Base-by-base conservation (phyloP, 1,140 invertebrate species). In the Drosophila sproati region DNA sequence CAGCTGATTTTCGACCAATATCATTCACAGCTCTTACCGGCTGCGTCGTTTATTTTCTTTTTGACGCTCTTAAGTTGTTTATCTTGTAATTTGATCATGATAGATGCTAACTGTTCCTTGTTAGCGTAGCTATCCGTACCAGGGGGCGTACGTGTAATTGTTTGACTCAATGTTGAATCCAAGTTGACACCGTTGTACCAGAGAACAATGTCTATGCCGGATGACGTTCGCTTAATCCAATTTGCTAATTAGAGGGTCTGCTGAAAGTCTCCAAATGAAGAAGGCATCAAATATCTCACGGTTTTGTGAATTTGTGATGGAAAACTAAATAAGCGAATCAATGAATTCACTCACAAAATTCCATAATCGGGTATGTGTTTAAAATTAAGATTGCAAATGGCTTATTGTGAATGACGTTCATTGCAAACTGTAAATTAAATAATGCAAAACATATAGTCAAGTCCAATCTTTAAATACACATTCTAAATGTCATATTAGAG, bases 101-200 rank as follows among this genome's bases (percentile, higher is more conserved):
- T 41, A 73, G 48, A 68, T 20, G 64, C 71, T 68, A 68, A 73
- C 50, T 61, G 50, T 47, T 55, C 34, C 45, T 41, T 43, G 37
- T 31, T 7, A 7, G 32, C 54, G 70, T 73, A 47, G 47, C 63
- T 55, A 52, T 43, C n/a, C 56, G 56, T 74, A 55, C 56, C 64
- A 55, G 64, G 64, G 34, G 56, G 39, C n/a, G 48, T 73, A 5
- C 48, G 29, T 45, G 48, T 68, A 68, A 73, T 68, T 68, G 39
- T 47, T 68, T 68, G 54, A 60, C 68, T 54, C 39, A 73, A 68
- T 52, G 39, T 73, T 73, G 47, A 45, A 59, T 52, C 28, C 48
- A 74, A 74, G 12, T 59, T 64, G 75, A 77, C 71, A 77, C 71
- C 59, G 69, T 77, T 47, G 64, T 69, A 77, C 71, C 60, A 28